These are phyloP conservation scores for Malthinus flaveolus DNA, from an alignment of 2,888 invertebrate species.

Conservation along the genomic window DNA sequence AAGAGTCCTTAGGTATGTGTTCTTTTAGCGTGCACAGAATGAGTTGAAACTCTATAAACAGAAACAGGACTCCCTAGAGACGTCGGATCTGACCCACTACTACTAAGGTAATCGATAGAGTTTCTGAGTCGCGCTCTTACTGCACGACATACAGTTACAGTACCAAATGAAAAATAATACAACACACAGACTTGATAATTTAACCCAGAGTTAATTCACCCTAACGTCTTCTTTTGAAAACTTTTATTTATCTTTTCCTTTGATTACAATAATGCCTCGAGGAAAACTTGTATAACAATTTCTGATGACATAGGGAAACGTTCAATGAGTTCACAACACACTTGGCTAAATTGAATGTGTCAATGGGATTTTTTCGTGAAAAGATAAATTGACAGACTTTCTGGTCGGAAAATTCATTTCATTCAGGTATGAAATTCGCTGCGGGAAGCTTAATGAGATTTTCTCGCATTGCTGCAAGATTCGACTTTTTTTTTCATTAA, in stretches of 20 bases:
- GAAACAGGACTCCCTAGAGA: conserved; percentile 49
- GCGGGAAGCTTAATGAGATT: conserved; percentile 44
- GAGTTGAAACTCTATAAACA: conserved; percentile 45
- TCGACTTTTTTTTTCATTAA: conserved; percentile 39
- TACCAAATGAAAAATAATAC: neutral
- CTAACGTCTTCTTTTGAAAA: neutral
- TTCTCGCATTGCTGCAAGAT: conserved; percentile 34
- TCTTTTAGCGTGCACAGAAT: conserved; percentile 43
- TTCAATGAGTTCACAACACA: conserved; percentile 31
- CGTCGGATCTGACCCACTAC: conserved; percentile 44
- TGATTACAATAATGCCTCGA: neutral
- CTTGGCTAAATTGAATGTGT: conserved; percentile 49
- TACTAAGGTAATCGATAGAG: conserved; percentile 48
- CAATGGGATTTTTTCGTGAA: conserved; percentile 46
- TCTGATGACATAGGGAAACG: conserved; percentile 9
- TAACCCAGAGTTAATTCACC: neutral
- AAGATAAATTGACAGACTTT: conserved; percentile 45
- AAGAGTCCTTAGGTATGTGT: conserved; percentile 43
- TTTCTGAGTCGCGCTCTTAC: neutral
- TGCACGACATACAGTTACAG: neutral
- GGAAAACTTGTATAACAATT: conserved; percentile 13
- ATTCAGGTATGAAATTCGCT: conserved; percentile 41
- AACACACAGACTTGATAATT: neutral
- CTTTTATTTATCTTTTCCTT: neutral
- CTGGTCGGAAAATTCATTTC: conserved; percentile 39